phyloP scores from a whole-genome alignment of 1,140 invertebrate genomes.

The Pogonognathellus flavescens region DNA sequence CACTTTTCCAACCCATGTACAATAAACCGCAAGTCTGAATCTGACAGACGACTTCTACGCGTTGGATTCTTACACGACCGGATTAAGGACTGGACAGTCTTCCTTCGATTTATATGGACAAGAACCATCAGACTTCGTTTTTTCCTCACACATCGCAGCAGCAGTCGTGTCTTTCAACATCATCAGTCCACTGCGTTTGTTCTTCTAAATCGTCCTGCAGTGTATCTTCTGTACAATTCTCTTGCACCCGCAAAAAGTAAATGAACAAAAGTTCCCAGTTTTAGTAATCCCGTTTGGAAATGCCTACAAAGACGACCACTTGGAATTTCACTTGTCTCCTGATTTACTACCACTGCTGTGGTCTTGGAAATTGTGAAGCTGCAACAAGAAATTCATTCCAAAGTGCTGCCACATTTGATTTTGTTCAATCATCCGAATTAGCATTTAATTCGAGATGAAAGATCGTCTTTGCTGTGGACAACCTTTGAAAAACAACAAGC shows the following conservation, averaged over 20 bases:
- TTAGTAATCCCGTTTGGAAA: background rate
- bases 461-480: conserved; percentile 62
- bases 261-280: no score
- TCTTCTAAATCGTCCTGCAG: no score
- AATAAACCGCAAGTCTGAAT: no score
- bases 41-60: no score
- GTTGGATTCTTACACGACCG: no score
- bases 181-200: no score
- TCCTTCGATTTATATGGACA: no score
- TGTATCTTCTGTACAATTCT: background rate
- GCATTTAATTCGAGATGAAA: conserved; percentile 58
- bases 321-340: background rate
- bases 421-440: background rate
- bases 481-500: conserved; percentile 58
- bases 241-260: background rate
- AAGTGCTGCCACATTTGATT: background rate
- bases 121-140: no score
- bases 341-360: background rate
- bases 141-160: no score
- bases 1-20: no score
- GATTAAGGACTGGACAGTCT: no score
- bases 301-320: background rate
- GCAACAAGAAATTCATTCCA: background rate
- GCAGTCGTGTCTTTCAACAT: no score
- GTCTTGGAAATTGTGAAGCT: background rate